Evolutionary conservation across 2,797 vertebrate species (phyloP).

Genomic region (Ctenochaetus hawaiiensis): DNA sequence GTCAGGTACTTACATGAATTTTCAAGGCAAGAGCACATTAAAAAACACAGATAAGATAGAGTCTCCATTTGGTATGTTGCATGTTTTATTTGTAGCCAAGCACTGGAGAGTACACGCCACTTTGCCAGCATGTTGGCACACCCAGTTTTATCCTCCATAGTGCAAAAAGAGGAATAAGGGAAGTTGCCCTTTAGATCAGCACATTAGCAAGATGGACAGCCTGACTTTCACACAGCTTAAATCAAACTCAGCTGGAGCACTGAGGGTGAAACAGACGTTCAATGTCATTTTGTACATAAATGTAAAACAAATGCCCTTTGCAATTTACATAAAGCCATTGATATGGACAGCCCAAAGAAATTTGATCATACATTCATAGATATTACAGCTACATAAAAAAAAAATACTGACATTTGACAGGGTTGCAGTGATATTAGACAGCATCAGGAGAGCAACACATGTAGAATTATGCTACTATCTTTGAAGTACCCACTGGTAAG

Average conservation of each 20-base stretch:
- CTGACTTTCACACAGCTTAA: slow-evolving; percentile 57
- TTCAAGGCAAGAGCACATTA: slow-evolving; percentile 38
- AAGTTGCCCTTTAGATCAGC: slow-evolving; percentile 54
- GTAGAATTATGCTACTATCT: slow-evolving; percentile 32
- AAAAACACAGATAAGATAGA: slow-evolving; percentile 42
- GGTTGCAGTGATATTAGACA: slow-evolving; percentile 32
- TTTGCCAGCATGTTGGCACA: slow-evolving; percentile 73
- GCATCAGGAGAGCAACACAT: slow-evolving; percentile 34
- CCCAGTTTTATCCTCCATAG: slow-evolving; percentile 72
- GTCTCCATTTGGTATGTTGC: slow-evolving; percentile 63
- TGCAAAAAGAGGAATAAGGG: slow-evolving; percentile 67
- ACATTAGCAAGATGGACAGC: slow-evolving; percentile 56
- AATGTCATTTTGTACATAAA: slow-evolving; percentile 58
- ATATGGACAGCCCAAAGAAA: slow-evolving; percentile 51
- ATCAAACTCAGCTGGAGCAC: slow-evolving; percentile 53
- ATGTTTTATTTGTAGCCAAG: slow-evolving; percentile 81
- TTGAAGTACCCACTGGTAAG: slow-evolving; percentile 23
- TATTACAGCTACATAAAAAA: slow-evolving; percentile 59
- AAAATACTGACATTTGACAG: slow-evolving; percentile 39
- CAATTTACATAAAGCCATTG: slow-evolving; percentile 62
- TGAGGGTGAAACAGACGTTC: slow-evolving; percentile 52
- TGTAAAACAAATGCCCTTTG: slow-evolving; percentile 69
- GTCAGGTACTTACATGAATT: slow-evolving; percentile 25
- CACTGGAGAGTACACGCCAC: slow-evolving; percentile 63
- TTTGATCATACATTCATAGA: slow-evolving; percentile 72